Evolutionary conservation across 2,888 invertebrate genomes (phyloP).

Genomic region (Drosophila koepferae): DNA sequence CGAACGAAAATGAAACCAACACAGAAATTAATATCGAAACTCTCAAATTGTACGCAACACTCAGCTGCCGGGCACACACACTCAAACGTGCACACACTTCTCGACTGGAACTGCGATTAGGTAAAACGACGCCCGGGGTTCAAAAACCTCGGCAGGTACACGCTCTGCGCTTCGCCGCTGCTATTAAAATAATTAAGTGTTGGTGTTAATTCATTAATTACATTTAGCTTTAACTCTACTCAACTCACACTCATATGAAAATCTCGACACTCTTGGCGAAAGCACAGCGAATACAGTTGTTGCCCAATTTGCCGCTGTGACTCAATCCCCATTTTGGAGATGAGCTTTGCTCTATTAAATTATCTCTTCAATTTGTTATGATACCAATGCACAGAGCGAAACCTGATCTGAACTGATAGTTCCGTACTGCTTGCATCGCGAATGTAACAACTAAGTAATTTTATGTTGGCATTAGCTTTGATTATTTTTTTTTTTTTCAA

Average conservation of each 20-base stretch:
- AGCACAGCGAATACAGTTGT: conserved; percentile 5
- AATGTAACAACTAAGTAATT: background rate
- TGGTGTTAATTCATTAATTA: conserved; percentile 81
- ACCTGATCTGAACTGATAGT: conserved; percentile 6
- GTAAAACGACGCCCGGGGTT: conserved; percentile 54
- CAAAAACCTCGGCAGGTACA: conserved; percentile 55
- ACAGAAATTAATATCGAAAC: conserved; percentile 11
- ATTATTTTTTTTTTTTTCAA: conserved; percentile 17
- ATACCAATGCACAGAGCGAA: background rate
- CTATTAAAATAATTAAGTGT: conserved; percentile 74
- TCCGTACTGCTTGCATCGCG: background rate
- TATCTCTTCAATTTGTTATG: conserved; percentile 19
- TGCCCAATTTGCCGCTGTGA: conserved; percentile 26
- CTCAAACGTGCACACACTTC: background rate
- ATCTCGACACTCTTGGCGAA: conserved; percentile 10
- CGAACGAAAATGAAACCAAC: conserved; percentile 45
- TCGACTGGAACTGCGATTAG: conserved; percentile 20
- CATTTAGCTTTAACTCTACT: conserved; percentile 10
- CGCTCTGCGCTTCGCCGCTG: conserved; percentile 33
- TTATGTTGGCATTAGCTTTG: conserved; percentile 15
- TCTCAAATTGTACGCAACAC: conserved; percentile 34
- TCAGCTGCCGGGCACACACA: conserved; percentile 19
- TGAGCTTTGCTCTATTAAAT: conserved; percentile 32
- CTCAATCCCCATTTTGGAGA: conserved; percentile 10
- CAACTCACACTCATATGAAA: conserved; percentile 18